phyloP scores from a whole-genome alignment of 2,888 invertebrate genomes.

The Drosophila anomalipes region DNA sequence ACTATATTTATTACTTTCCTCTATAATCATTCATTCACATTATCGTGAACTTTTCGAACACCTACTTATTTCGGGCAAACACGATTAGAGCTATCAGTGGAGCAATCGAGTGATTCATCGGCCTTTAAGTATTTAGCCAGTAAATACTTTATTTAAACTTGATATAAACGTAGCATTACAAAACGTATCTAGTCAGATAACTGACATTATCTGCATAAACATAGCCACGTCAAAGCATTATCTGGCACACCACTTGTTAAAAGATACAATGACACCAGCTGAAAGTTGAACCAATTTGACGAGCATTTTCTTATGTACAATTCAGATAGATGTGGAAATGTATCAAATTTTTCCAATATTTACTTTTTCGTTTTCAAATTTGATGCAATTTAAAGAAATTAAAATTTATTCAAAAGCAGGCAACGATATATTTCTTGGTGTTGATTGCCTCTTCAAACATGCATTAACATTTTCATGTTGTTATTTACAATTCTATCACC shows the following conservation, averaged over 20 bases:
- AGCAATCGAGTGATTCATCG: constrained; percentile 32
- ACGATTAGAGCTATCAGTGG: constrained; percentile 29
- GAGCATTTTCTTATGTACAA: not conserved
- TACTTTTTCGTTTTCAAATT: not conserved
- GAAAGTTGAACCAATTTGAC: not conserved
- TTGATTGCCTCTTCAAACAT: not conserved
- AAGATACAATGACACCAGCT: not conserved
- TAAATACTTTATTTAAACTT: constrained; percentile 9
- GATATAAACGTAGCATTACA: not conserved
- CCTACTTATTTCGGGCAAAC: constrained; percentile 21
- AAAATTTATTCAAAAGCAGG: not conserved
- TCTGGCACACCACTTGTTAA: not conserved
- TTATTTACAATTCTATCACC: not conserved
- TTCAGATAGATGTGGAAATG: not conserved
- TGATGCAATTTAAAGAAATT: not conserved
- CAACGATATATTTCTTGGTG: not conserved
- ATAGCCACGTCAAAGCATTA: not conserved
- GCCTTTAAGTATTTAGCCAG: not conserved
- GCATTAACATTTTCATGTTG: not conserved
- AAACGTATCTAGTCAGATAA: not conserved
- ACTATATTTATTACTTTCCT: not conserved
- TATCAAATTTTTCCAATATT: not conserved
- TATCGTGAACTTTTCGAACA: constrained; percentile 14
- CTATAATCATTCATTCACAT: not conserved
- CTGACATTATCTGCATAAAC: not conserved